Conservation (phyloP, 2,888 invertebrate genomes). For the Eudasyphora cyanicolor region DNA sequence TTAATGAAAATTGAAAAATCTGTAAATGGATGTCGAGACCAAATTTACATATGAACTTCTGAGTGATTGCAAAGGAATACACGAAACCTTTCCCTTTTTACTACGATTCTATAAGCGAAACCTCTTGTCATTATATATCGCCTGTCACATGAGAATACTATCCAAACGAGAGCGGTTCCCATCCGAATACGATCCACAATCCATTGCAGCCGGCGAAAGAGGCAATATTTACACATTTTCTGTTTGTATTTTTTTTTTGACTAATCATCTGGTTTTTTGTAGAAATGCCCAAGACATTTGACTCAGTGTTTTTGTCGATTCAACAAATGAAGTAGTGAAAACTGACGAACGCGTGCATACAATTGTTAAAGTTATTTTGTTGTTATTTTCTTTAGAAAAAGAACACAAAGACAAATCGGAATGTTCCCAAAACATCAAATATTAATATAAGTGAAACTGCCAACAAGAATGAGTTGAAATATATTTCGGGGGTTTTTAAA, state of each 20-base stretch:
- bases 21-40: too few relatives aligned
- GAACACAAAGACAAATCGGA: slow-evolving; percentile 25
- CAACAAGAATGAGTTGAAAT: too few relatives aligned
- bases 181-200: slow-evolving; percentile 28
- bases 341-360: background rate
- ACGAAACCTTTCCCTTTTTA: too few relatives aligned
- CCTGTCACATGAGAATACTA: background rate
- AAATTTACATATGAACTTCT: too few relatives aligned
- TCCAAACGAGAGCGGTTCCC: background rate
- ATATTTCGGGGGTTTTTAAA: background rate
- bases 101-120: too few relatives aligned
- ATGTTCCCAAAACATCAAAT: background rate
- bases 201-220: slow-evolving; percentile 14
- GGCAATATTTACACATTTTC: background rate
- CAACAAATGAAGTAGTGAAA: background rate
- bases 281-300: background rate
- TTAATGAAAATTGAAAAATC: too few relatives aligned
- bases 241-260: background rate
- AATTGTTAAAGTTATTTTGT: background rate
- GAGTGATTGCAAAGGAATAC: too few relatives aligned
- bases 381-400: background rate
- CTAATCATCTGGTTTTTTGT: background rate
- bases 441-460: background rate
- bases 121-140: too few relatives aligned
- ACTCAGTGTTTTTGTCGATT: slow-evolving; percentile 6